Evolutionary conservation across 2,797 vertebrate species (phyloP).

Genomic region (Odontamblyopus lacepedii): DNA sequence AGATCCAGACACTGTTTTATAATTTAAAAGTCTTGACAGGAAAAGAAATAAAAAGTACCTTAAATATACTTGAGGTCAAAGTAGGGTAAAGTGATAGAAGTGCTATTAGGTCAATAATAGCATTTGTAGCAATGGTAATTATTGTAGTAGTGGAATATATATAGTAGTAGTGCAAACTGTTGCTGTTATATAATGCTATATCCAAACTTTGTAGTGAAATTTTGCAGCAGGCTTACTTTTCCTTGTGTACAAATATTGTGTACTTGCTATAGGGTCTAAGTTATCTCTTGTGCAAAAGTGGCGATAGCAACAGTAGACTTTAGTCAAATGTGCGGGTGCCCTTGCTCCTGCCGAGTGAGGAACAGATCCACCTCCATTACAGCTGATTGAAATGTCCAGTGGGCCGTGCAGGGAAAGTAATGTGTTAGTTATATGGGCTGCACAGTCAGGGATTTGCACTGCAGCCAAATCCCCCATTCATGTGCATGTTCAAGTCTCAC

Average conservation of each 20-base stretch:
- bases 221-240: neutral
- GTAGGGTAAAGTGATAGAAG: too few relatives aligned
- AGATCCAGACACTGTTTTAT: too few relatives aligned
- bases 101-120: too few relatives aligned
- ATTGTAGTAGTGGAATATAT: too few relatives aligned
- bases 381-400: slow-evolving; percentile 58
- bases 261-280: neutral
- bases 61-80: too few relatives aligned
- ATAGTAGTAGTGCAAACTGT: too few relatives aligned
- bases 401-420: slow-evolving; percentile 43
- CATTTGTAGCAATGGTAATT: too few relatives aligned
- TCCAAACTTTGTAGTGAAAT: too few relatives aligned
- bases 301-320: slow-evolving; percentile 14
- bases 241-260: neutral
- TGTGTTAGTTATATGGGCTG: slow-evolving; percentile 45
- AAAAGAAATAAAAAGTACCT: too few relatives aligned
- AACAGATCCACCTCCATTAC: slow-evolving; percentile 50
- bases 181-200: too few relatives aligned
- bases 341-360: slow-evolving; percentile 42
- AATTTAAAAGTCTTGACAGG: too few relatives aligned
- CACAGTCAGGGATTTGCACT: slow-evolving; percentile 46
- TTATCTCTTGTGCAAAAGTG: too few relatives aligned
- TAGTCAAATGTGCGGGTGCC: slow-evolving; percentile 15
- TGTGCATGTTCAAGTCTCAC: neutral
- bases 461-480: slow-evolving; percentile 16